Base-by-base conservation (phyloP, 2,113 vertebrate genomes). In the Trogon surrucura region DNA sequence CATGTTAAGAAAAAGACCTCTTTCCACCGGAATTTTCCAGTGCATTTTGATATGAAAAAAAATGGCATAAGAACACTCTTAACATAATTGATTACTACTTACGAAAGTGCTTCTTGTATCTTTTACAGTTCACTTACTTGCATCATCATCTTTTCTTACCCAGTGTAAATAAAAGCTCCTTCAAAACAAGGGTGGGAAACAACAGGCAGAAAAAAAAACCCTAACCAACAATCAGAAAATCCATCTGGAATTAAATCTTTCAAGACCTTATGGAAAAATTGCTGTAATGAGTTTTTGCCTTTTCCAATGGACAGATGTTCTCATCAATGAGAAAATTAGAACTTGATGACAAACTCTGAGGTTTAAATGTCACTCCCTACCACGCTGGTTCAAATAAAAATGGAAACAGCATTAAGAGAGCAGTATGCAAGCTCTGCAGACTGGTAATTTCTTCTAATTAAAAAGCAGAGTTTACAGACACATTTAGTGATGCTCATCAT, bases 321-420 rank as follows among this genome's bases (percentile, higher is more conserved):
- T 83, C 72, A 88, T 78, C 67, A 77, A 80, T 2, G 3, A 84
- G 83, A 86, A 93, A 93, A 96, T 92, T 51, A 88, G 72, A 88
- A 88, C 80, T 84, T 78, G 88, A 93, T 74, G 80, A 96, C 91
- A 93, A 91, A 94, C 29, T 78, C 60, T 0, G 5, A 95, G 38
- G 48, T 89, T 94, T 95, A 90, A 96, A 93, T 93, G 77, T 88
- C 80, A 81, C 44, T 93, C 80, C 62, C 60, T 66, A 86, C 75
- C 47, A 80, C 57, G 56, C 60, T 34, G 48, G 47, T 67, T 86
- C 92, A 91, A 88, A 88, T 64, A 74, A 91, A 86, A 86, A 83
- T 60, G 56, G 36, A 94, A 94, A 61, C 44, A 47, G 82, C 67
- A 86, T 90, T 86, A 83, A 77, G 51, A 94, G 32, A 94, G 60